These are phyloP conservation scores for Neopelma chrysocephalum DNA, from an alignment of 2,797 vertebrate species.

Conservation along the genomic window DNA sequence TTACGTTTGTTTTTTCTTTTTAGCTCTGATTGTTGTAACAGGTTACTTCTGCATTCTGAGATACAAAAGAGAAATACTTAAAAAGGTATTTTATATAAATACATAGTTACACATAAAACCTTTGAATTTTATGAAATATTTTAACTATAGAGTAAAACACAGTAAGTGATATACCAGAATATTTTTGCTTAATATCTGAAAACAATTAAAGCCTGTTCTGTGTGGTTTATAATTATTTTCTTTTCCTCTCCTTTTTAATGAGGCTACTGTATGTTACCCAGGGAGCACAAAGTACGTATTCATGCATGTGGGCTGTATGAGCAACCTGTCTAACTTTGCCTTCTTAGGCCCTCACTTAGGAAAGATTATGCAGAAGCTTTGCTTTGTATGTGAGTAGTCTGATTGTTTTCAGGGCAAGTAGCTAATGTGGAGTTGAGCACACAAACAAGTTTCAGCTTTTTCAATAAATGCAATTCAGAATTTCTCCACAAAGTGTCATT, in stretches of 20 bases:
- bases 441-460: neutral
- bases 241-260: conserved; percentile 10
- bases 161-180: neutral
- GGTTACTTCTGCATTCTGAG: neutral
- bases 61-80: neutral
- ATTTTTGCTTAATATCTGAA: neutral
- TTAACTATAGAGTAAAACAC: neutral
- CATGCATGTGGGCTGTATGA: neutral
- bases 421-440: neutral
- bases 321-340: conserved; percentile 35
- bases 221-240: conserved; percentile 42
- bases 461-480: conserved; percentile 50
- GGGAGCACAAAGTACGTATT: conserved; percentile 22
- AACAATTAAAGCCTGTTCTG: neutral
- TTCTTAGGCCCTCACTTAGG: neutral
- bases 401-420: conserved; percentile 6
- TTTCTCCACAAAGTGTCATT: conserved; percentile 68
- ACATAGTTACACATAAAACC: neutral
- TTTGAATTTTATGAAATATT: neutral
- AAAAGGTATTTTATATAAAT: neutral
- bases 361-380: conserved; percentile 19
- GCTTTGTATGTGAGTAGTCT: neutral
- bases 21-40: neutral
- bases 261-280: neutral
- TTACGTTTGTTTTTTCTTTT: neutral